Base-by-base conservation (phyloP, 30 jellyfish, hydroid and myxozoan genomes). In the Catostylus mosaicus region DNA sequence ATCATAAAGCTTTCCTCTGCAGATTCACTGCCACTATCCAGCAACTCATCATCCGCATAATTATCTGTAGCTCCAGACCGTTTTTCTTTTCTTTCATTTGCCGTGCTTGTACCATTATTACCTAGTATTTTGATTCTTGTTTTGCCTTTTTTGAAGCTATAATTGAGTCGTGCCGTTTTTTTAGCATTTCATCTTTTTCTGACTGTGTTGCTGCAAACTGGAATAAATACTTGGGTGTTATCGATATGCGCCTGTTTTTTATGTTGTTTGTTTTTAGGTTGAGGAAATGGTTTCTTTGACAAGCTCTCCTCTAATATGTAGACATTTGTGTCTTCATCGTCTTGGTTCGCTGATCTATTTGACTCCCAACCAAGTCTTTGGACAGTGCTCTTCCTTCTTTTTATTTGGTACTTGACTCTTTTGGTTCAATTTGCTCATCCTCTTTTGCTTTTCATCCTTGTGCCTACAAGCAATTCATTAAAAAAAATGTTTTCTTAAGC, bases 141-240 rank as follows among this genome's bases (percentile, higher is more conserved):
- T 1, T 16, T n/a, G 29, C 33, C 22, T 8, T 32, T 20, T 34
- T 36, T 9, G 30, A 59, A 11, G 14, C 72, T 11, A 9, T 59
- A 9, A 9, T 59, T 23, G 2, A 23, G 2, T 38, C 67, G 22
- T 69, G 32, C 30, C 67, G 32, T 69, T 69, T 33, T 31, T 38
- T 33, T 31, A 35, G 19, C 50, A 23, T 56, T 30, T n/a, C 29
- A 52, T 74, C 86, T 74, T 74, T 74, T 48, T 56, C 86, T n/a
- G 59, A 27, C 54, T 74, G 86, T 74, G 59, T 74, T 48, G 57
- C 61, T 24, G 73, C 35, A 52, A n/a, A n/a, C n/a, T n/a, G n/a
- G n/a, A n/a, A n/a, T n/a, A n/a, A n/a, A n/a, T n/a, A n/a, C n/a
- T n/a, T n/a, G 67, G 67, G n/a, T 7, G 12, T 16, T 54, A 19